Percentiles rank a stretch among this genome's conserved stretches.
These are phyloP conservation scores for Rhabditoides inermis DNA, from an alignment of 2,888 invertebrate genomes.

Conservation along the genomic window DNA sequence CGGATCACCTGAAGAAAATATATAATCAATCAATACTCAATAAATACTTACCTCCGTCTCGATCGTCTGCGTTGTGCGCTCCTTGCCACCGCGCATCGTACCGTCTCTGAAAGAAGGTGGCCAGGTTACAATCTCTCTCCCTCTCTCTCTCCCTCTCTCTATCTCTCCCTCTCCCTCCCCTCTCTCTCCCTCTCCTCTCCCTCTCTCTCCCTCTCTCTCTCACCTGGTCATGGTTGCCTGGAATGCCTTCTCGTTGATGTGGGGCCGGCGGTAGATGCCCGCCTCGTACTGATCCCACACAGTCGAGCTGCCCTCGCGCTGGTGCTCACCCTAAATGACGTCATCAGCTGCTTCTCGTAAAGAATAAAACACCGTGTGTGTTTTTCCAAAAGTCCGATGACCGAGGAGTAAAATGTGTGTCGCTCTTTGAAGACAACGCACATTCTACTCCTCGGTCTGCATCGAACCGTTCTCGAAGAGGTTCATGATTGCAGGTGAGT, in stretches of 20 bases:
- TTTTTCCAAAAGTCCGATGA: too few relatives aligned
- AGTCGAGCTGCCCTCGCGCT: constrained; percentile 9
- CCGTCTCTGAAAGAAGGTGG: constrained; percentile 5
- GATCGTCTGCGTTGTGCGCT: constrained; percentile 22
- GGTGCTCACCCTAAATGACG: constrained; percentile 16
- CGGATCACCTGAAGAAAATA: constrained; percentile 22
- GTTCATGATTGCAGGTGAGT: too few relatives aligned
- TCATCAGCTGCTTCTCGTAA: background rate
- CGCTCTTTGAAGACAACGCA: too few relatives aligned
- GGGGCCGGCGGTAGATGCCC: constrained; percentile 45
- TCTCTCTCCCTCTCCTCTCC: background rate
- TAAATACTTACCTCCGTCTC: constrained; percentile 21
- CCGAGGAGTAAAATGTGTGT: too few relatives aligned
- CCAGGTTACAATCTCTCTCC: background rate
- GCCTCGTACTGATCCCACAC: constrained; percentile 43
- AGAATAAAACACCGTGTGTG: too few relatives aligned
- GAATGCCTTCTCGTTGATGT: constrained; percentile 41
- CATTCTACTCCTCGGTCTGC: too few relatives aligned
- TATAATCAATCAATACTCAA: background rate
- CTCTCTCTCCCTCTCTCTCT: too few relatives aligned
- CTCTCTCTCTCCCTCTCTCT: too few relatives aligned
- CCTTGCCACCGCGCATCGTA: constrained; percentile 1
- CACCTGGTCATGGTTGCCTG: constrained; percentile 30
- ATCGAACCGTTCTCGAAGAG: too few relatives aligned
- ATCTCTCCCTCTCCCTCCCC: too few relatives aligned